Base-by-base conservation (phyloP, 2,888 invertebrate species). In the Myopa testacea region DNA sequence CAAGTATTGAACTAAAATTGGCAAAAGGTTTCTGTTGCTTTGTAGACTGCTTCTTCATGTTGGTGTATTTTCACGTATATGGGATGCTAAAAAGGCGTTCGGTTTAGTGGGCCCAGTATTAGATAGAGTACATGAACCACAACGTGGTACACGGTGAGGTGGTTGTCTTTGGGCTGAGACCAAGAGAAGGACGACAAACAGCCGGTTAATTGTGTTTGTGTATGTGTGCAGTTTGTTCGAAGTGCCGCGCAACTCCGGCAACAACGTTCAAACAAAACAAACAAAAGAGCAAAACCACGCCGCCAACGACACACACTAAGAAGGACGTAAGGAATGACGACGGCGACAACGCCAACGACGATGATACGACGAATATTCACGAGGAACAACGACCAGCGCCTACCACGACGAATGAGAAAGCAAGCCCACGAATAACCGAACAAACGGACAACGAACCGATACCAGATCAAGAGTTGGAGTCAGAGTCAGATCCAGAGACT, bases 181-280 rank as follows among this genome's bases (percentile, higher is more conserved):
- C 38, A 38, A 62, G 45, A 73, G 50, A 73, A 73, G 63, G 50
- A 50, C 50, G n/a, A 63, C 62, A 40, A 50, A 55, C 34, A 55
- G 55, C 7, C 75, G 67, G 37, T 58, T 67, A 37, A 55, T 65
- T n/a, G 40, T 68, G 62, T 68, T 2, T 65, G 12, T 74, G 67
- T 68, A 14, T 73, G 68, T 58, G 55, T 75, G n/a, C n/a, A n/a
- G n/a, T n/a, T n/a, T n/a, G 60, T 67, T 4, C 14, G 68, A 68
- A 38, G 68, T 80, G 79, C 80, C 80, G 80, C 80, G 72, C 81
- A 80, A 80, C 80, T 80, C 81, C 78, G 79, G 80, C 81, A 77
- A 80, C 80, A 80, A 80, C 80, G 80, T 80, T 1, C 26, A 26
- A 26, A 26, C 26, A 26, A 26, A 78, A 80, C 78, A 78, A 78